Conservation (phyloP, 2,888 invertebrate genomes). For the Apamea crenata region DNA sequence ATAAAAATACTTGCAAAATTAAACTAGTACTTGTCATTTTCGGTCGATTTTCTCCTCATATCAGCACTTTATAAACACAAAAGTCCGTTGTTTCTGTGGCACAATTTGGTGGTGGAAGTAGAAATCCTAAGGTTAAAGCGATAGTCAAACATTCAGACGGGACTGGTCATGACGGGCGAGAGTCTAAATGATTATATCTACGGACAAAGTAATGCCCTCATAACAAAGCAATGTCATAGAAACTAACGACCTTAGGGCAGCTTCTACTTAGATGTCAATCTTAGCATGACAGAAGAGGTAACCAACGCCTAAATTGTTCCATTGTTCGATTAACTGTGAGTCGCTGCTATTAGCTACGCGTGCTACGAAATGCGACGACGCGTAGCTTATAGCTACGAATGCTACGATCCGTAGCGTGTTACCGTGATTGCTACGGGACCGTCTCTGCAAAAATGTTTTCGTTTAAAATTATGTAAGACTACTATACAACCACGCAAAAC, state of each 20-base stretch:
- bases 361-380: conserved; percentile 26
- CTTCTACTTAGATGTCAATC: neutral
- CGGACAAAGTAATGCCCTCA: neutral
- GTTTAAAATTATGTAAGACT: neutral
- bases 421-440: neutral
- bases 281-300: neutral
- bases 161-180: neutral
- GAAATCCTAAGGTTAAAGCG: neutral
- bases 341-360: neutral
- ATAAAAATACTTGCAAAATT: neutral
- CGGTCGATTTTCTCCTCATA: neutral
- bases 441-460: neutral
- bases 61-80: neutral
- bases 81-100: neutral
- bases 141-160: neutral
- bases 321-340: neutral
- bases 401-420: conserved; percentile 19
- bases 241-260: neutral
- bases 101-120: neutral
- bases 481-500: too few relatives aligned
- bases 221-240: neutral
- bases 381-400: conserved; percentile 24
- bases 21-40: neutral
- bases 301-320: neutral
- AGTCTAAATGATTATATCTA: neutral